These are phyloP conservation scores for Gnathonemus echidnorhynchus DNA, from an alignment of 2,113 vertebrate genomes.

Conservation along the genomic window DNA sequence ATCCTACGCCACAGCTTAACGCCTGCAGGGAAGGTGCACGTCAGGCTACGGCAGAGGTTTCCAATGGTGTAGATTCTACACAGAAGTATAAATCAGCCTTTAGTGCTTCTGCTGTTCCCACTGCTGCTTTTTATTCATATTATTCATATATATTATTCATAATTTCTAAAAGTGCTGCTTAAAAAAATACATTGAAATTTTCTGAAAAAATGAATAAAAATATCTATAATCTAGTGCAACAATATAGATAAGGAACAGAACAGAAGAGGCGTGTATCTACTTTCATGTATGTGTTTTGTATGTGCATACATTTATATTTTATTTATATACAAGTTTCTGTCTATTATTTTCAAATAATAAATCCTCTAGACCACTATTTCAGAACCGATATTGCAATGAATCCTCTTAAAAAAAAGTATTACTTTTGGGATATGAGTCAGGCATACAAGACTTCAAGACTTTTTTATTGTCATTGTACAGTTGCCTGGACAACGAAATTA, in stretches of 20 bases:
- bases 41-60: neutral
- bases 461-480: too few relatives aligned
- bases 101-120: neutral
- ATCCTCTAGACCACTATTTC: neutral
- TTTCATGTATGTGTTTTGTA: neutral
- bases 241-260: neutral
- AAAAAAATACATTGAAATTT: neutral
- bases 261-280: neutral
- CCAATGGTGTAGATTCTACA: neutral
- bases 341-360: neutral
- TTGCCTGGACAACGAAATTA: too few relatives aligned
- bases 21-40: neutral
- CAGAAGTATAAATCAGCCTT: neutral
- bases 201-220: neutral
- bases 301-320: neutral
- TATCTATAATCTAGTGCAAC: neutral
- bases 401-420: neutral
- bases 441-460: too few relatives aligned
- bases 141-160: neutral
- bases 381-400: neutral
- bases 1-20: neutral
- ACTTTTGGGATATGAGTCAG: neutral
- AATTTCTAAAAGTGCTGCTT: neutral
- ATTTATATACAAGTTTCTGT: neutral
- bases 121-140: neutral